Base-by-base conservation (phyloP, 2,113 vertebrate species). In the Phoxinus phoxinus region DNA sequence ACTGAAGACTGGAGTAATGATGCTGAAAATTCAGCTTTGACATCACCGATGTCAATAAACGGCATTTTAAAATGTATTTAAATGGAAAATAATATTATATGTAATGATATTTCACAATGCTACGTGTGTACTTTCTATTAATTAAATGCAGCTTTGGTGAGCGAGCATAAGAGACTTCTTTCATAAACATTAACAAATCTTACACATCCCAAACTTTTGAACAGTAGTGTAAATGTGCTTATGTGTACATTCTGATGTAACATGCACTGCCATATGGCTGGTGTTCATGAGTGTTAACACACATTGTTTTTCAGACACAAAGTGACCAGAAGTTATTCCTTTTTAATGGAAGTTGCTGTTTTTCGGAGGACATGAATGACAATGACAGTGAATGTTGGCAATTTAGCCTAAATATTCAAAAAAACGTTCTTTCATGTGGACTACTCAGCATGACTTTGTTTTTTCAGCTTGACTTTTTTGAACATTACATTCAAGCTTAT, bases 211-310 rank as follows among this genome's bases (percentile, higher is more conserved):
- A 69, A 35, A 21, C 30, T 1, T 10, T 69, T 69, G 32, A 69
- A 69, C 8, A 37, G 30, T 19, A 37, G 17, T 37, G 30, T 21
- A 69, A 37, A 69, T 35, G 30, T 8, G 15, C 30, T 32, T 67
- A 9, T 19, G 63, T 67, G 63, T 67, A 67, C 15, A 23, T 27
- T 63, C 53, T 80, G 35, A 27, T 61, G 56, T 80, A 44, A 41
- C 41, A n/a, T 79, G 6, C 21, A n/a, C 53, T 61, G 21, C 76
- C 23, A 25, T n/a, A 79, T 61, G 77, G 35, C 56, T 80, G 58
- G 13, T 37, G 77, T 80, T 46, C 63, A 61, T 75, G 44, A 15
- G 15, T 27, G 72, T 51, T 48, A 27, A 74, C 32, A n/a, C 35
- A 46, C 48, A 56, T 19, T 2, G 19, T 9, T 56, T 53, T 25